phyloP scores from a whole-genome alignment of 2,113 vertebrate genomes.

The Xiphophorus couchianus region DNA sequence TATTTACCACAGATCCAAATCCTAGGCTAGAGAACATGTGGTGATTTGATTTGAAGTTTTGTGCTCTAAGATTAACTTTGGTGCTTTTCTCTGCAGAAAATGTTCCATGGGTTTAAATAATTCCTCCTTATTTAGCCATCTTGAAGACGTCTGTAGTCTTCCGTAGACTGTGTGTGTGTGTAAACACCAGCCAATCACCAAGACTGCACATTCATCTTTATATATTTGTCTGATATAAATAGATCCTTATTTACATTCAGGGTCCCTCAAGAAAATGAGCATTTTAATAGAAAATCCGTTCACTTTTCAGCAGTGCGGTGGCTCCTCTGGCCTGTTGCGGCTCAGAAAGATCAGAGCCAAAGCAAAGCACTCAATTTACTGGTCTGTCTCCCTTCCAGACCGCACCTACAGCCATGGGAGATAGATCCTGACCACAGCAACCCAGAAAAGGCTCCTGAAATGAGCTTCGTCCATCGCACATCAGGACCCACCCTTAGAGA shows the following conservation, averaged over 20 bases:
- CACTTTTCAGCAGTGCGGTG: too few relatives aligned
- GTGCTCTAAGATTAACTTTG: background rate
- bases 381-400: too few relatives aligned
- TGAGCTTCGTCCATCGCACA: too few relatives aligned
- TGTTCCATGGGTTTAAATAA: background rate
- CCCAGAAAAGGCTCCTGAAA: too few relatives aligned
- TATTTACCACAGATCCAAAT: constrained; percentile 11
- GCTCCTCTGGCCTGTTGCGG: background rate
- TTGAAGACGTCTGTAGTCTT: background rate
- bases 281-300: background rate
- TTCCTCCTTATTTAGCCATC: background rate
- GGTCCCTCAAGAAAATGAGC: background rate
- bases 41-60: background rate
- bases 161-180: too few relatives aligned
- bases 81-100: background rate
- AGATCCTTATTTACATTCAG: background rate
- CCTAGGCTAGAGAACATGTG: background rate
- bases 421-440: too few relatives aligned
- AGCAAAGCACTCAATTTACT: background rate
- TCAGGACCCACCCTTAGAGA: too few relatives aligned
- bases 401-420: too few relatives aligned
- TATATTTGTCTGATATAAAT: background rate
- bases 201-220: background rate
- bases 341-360: background rate
- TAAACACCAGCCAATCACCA: background rate